phyloP scores from a whole-genome alignment of 2,113 vertebrate genomes.

The Corythornis cristatus region DNA sequence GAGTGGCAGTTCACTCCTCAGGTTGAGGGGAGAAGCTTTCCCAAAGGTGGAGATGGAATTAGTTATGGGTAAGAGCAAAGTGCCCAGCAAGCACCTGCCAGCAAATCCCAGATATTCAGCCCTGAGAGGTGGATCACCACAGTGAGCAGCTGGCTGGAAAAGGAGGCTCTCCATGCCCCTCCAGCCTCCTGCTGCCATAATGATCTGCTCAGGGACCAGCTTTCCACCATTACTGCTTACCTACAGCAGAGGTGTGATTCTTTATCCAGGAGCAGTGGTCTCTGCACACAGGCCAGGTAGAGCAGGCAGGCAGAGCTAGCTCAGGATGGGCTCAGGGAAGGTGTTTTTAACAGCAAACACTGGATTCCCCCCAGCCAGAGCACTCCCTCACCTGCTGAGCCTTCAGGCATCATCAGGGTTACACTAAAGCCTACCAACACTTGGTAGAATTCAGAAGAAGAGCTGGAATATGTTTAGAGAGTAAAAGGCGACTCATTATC shows the following conservation, averaged over 20 bases:
- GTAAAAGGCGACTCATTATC: conserved; percentile 32
- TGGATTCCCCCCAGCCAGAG: background rate
- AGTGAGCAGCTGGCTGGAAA: background rate
- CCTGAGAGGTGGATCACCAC: background rate
- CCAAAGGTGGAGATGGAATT: background rate
- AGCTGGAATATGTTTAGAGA: background rate
- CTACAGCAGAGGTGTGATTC: background rate
- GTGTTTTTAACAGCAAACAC: conserved; percentile 42
- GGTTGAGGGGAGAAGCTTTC: background rate
- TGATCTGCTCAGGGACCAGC: background rate
- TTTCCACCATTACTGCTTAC: background rate
- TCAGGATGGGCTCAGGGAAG: conserved; percentile 60
- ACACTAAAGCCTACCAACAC: conserved; percentile 1
- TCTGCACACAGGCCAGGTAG: background rate
- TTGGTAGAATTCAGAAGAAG: background rate
- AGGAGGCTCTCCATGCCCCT: background rate
- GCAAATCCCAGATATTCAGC: background rate
- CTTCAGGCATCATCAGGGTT: background rate
- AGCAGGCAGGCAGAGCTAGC: background rate
- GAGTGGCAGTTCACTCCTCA: background rate
- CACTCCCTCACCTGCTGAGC: background rate
- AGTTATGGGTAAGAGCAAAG: background rate
- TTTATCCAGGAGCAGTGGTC: background rate
- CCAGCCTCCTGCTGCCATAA: background rate
- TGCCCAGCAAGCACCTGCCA: background rate